These are phyloP conservation scores for Mormyrops attenuatus DNA, from an alignment of 2,797 vertebrate species.

Conservation along the genomic window DNA sequence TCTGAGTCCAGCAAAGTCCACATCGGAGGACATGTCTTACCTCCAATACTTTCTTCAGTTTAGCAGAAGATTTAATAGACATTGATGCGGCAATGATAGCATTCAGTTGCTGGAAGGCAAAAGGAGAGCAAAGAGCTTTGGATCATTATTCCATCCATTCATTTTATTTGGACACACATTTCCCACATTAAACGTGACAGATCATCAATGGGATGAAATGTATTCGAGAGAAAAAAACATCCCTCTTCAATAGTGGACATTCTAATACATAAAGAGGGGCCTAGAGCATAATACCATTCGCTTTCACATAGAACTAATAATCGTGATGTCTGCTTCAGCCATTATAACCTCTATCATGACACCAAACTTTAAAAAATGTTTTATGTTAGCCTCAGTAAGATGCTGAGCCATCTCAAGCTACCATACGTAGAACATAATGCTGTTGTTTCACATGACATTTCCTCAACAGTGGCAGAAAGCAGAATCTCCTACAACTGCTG, in stretches of 20 bases:
- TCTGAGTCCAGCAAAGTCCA: background rate
- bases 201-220: background rate
- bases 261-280: background rate
- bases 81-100: constrained; percentile 87
- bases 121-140: background rate
- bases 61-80: constrained; percentile 87
- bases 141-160: background rate
- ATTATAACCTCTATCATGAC: background rate
- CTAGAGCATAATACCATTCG: background rate
- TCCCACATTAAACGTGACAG: background rate
- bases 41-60: constrained; percentile 90
- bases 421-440: background rate
- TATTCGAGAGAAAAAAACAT: background rate
- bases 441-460: background rate
- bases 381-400: background rate
- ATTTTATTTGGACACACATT: background rate
- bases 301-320: background rate
- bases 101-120: constrained; percentile 78
- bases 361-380: background rate
- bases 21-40: constrained; percentile 51
- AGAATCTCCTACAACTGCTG: background rate
- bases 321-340: background rate
- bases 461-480: background rate
- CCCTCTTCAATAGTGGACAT: background rate
- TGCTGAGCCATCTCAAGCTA: background rate